Conservation (phyloP, 23 tunicate species). For the Styela clava region DNA sequence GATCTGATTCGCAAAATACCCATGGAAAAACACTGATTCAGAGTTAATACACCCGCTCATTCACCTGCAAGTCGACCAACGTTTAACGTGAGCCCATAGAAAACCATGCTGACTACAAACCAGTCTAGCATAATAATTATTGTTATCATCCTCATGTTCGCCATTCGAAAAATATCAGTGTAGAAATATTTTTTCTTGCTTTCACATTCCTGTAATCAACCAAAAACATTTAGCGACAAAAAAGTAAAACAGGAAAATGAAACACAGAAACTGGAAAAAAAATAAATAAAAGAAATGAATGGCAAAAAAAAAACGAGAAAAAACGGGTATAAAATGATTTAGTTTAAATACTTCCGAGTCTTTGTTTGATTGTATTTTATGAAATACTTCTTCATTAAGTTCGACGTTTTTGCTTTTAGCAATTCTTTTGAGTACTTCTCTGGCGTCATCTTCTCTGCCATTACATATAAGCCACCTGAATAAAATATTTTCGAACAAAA, state of each 20-base stretch:
- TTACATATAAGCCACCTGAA: slow-evolving; percentile 49
- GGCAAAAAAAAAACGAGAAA: background rate
- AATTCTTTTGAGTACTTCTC: slow-evolving; percentile 24
- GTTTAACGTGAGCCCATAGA: slow-evolving; percentile 59
- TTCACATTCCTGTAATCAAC: background rate
- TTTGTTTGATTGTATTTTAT: background rate
- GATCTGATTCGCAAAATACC: too few relatives aligned
- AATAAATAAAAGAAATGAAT: background rate
- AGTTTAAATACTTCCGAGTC: background rate
- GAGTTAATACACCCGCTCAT: too few relatives aligned
- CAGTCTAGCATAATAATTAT: slow-evolving; percentile 26
- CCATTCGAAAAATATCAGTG: slow-evolving; percentile 36
- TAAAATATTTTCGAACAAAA: too few relatives aligned
- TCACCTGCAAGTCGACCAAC: slow-evolving; percentile 63
- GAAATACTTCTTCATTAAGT: slow-evolving; percentile 35
- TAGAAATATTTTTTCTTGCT: slow-evolving; percentile 29
- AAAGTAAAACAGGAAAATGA: background rate
- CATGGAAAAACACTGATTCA: too few relatives aligned
- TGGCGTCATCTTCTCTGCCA: slow-evolving; percentile 38
- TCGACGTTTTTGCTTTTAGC: slow-evolving; percentile 29
- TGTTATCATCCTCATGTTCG: slow-evolving; percentile 36
- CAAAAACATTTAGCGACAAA: background rate
- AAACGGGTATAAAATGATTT: too few relatives aligned
- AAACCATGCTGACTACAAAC: slow-evolving; percentile 54
- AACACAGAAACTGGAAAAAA: background rate